Evolutionary conservation across 2,888 invertebrate species (phyloP).

Genomic region (Andrena fulva): DNA sequence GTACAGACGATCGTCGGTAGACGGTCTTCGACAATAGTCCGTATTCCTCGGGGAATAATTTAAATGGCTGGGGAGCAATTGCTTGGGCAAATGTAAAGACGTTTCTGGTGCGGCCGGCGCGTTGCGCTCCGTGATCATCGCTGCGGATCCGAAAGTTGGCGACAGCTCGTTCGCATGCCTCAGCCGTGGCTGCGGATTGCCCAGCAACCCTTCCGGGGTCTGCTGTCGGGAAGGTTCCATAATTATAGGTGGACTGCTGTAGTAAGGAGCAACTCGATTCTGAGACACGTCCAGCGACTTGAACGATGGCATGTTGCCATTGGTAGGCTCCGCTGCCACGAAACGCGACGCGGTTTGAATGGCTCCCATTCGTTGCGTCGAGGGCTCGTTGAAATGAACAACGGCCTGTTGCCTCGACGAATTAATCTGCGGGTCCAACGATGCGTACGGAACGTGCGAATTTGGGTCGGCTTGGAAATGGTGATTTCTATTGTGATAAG

Average conservation of each 20-base stretch:
- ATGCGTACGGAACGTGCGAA: neutral
- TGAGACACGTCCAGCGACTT: slow-evolving; percentile 1
- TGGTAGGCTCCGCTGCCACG: neutral
- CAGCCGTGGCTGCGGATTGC: neutral
- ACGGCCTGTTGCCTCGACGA: neutral
- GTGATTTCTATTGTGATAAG: neutral
- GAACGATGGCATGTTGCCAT: neutral
- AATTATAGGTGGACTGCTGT: neutral
- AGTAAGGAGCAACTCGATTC: neutral
- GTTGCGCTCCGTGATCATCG: neutral
- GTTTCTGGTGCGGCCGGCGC: neutral
- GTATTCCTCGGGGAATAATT: slow-evolving; percentile 13
- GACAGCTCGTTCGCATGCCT: neutral
- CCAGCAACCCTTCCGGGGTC: neutral
- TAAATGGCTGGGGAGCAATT: slow-evolving; percentile 31
- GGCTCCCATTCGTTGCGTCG: slow-evolving; percentile 22
- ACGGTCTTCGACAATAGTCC: slow-evolving; percentile 5
- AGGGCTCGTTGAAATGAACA: slow-evolving; percentile 1
- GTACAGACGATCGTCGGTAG: slow-evolving; percentile 7
- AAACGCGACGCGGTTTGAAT: slow-evolving; percentile 19
- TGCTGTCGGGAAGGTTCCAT: slow-evolving; percentile 12
- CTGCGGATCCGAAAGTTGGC: neutral
- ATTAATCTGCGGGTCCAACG: neutral
- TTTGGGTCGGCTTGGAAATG: slow-evolving; percentile 11
- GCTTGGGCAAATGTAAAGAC: neutral